A percentile compares a stretch with the other conserved stretches of the same genome.
Conservation (phyloP, 2,888 invertebrate genomes). For the Pyrrhosoma nymphula region DNA sequence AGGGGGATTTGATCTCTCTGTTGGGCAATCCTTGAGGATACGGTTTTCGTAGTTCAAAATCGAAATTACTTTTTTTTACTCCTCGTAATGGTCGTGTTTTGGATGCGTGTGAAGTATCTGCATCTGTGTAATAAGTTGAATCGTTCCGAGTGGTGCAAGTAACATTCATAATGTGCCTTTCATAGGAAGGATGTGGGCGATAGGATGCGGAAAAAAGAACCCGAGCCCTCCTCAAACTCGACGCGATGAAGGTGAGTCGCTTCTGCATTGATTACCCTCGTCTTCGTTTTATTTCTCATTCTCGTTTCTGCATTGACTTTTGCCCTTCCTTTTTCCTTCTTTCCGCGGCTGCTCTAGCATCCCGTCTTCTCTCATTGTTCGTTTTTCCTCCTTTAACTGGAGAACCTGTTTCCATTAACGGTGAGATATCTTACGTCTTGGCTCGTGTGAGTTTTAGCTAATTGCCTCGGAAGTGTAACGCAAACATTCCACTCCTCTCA, state of each 20-base stretch:
- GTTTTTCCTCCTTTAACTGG: not conserved
- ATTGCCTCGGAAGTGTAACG: constrained; percentile 59
- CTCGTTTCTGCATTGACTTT: not conserved
- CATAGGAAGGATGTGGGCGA: not conserved
- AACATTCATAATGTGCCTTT: not conserved
- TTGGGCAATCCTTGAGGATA: not conserved
- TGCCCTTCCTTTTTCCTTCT: not conserved
- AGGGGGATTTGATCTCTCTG: too few species aligned
- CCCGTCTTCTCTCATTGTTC: constrained; percentile 12
- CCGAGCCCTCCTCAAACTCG: not conserved
- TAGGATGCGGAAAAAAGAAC: not conserved
- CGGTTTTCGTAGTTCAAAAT: not conserved
- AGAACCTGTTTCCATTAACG: constrained; percentile 47
- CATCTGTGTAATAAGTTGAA: not conserved
- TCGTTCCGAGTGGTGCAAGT: not conserved
- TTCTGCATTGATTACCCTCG: not conserved
- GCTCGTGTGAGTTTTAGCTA: constrained; percentile 63
- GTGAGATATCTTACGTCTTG: constrained; percentile 49
- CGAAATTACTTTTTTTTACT: not conserved
- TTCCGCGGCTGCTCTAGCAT: not conserved
- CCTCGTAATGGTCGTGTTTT: not conserved
- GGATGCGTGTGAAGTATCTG: not conserved
- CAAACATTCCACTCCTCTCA: constrained; percentile 29
- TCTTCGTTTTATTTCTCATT: not conserved
- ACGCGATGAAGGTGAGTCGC: not conserved